phyloP scores from a whole-genome alignment of 2,888 invertebrate genomes.

The Ochropacha duplaris region DNA sequence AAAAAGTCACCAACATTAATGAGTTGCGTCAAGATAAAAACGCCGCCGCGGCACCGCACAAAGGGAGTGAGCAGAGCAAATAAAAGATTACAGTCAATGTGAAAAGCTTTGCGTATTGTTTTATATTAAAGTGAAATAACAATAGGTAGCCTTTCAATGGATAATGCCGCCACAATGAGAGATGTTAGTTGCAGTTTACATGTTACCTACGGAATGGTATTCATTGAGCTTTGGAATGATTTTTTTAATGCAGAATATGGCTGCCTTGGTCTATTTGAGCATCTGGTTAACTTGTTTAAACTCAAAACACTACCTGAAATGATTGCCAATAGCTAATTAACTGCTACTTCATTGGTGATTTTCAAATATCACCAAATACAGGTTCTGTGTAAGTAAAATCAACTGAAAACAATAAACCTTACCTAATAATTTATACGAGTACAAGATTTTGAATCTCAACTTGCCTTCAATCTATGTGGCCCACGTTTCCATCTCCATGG shows the following conservation, averaged over 20 bases:
- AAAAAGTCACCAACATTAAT: slow-evolving; percentile 59
- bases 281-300: too few relatives aligned
- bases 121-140: slow-evolving; percentile 81
- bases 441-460: not conserved
- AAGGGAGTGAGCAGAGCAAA: slow-evolving; percentile 61
- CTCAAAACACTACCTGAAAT: too few relatives aligned
- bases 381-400: too few relatives aligned
- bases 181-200: slow-evolving; percentile 46
- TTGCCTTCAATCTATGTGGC: not conserved
- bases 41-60: slow-evolving; percentile 67
- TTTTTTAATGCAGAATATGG: not conserved
- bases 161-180: slow-evolving; percentile 77
- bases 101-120: slow-evolving; percentile 78
- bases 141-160: slow-evolving; percentile 82
- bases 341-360: too few relatives aligned
- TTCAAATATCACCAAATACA: too few relatives aligned
- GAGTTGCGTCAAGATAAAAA: slow-evolving; percentile 73
- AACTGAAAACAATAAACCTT: not conserved
- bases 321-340: too few relatives aligned
- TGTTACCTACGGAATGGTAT: slow-evolving; percentile 23
- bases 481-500: slow-evolving; percentile 36
- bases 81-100: slow-evolving; percentile 69
- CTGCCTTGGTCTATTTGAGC: not conserved
- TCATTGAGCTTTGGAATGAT: too few relatives aligned
- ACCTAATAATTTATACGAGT: not conserved